A percentile compares a stretch with the other conserved stretches of the same genome.
Conservation (phyloP, 2,113 vertebrate species). For the Halcyon malimbica region DNA sequence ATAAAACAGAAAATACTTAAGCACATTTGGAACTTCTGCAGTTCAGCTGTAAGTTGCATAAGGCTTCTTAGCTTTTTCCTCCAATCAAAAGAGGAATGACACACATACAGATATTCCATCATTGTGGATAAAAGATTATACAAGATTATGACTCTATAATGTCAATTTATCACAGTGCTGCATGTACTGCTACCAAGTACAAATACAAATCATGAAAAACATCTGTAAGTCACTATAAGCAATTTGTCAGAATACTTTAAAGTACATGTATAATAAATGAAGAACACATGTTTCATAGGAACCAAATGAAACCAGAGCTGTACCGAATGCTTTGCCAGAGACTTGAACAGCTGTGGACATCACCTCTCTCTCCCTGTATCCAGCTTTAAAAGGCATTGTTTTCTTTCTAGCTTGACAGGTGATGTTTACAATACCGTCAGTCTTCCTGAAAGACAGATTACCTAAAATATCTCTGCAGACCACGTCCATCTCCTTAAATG, state of each 20-base stretch:
- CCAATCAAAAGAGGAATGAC: not conserved
- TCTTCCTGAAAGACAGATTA: not conserved
- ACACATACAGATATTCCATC: not conserved
- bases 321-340: slow-evolving; percentile 64
- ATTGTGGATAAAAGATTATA: not conserved
- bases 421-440: slow-evolving; percentile 28
- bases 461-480: not conserved
- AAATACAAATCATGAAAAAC: slow-evolving; percentile 63
- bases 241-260: slow-evolving; percentile 74
- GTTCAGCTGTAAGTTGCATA: not conserved
- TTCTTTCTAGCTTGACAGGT: slow-evolving; percentile 61
- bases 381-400: slow-evolving; percentile 51
- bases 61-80: not conserved
- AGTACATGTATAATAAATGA: slow-evolving; percentile 72
- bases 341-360: slow-evolving; percentile 69
- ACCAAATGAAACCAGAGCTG: slow-evolving; percentile 71
- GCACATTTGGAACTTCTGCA: not conserved
- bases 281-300: slow-evolving; percentile 74
- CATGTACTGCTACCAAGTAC: slow-evolving; percentile 37
- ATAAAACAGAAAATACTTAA: not conserved
- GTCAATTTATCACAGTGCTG: not conserved
- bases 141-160: slow-evolving; percentile 16
- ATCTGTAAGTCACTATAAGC: slow-evolving; percentile 63
- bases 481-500: not conserved
- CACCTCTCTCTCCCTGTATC: slow-evolving; percentile 38